Evolutionary conservation across 37 sponge, comb jelly and placozoan species (phyloP), one percentile per base, ranked within the genome.

Genomic region (Spongilla lacustris): DNA sequence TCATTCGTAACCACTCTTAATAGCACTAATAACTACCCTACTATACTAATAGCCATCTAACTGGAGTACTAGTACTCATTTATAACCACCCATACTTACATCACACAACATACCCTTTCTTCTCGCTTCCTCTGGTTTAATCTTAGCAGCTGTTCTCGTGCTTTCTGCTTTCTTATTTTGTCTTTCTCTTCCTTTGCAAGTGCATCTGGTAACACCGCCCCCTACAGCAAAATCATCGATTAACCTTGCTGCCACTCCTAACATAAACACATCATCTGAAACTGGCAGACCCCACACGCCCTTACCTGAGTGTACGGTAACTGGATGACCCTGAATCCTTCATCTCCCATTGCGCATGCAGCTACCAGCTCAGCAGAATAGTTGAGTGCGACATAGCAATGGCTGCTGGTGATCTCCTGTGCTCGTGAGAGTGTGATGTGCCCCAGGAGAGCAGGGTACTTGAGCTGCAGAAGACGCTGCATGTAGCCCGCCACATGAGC

Each of bases 381-480:
- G 32, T 96, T 81, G 0, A 50, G 29, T 35, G 98, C 92, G 5
- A 91, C 66, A 79, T 87, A 96, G 79, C 88, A 85, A 81, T 94
- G 93, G n/a, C 71, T 68, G 31, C 85, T 50, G 12, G 92, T 79
- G 67, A 98, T 36, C 75, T 97, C 97, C 86, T 94, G 88, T 19
- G 86, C 93, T 1, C 97, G 80, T 24, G 89, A 80, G 30, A 85
- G 91, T 0, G 92, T 81, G 79, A 98, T 67, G 26, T 83, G 69
- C 27, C 85, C 37, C 71, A 79, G 89, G 28, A 92, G 83, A 35
- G 80, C 77, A 0, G 95, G 94, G 34, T 88, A 81, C 50, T 91
- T 88, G 48, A 98, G 88, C 89, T 93, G 96, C 36, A 98, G 68
- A 78, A 96, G 83, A 32, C 89, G 84, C 38, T 98, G 96, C 68